Evolutionary conservation across 2,888 invertebrate species (phyloP).

Genomic region (Leptarthrus brevirostris): DNA sequence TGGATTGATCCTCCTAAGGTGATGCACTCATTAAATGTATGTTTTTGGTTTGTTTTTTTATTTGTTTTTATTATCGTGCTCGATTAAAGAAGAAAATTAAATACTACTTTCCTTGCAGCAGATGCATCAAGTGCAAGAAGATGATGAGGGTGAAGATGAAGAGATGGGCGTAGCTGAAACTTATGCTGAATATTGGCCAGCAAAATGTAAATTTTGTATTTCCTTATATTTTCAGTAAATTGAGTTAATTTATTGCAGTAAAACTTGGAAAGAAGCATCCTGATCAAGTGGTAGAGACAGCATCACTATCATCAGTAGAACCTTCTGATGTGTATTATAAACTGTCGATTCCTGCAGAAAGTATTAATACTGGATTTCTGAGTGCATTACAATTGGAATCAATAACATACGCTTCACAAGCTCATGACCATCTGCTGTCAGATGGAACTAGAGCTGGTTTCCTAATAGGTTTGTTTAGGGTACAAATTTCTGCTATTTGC

Average conservation of each 20-base stretch:
- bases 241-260: constrained; percentile 70
- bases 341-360: constrained; percentile 84
- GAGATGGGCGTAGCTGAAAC: constrained; percentile 99
- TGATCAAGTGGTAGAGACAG: constrained; percentile 98
- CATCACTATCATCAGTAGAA: constrained; percentile 94
- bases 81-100: neutral
- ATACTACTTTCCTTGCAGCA: constrained; percentile 38
- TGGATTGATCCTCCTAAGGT: constrained; percentile 72
- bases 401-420: constrained; percentile 96
- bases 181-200: constrained; percentile 97
- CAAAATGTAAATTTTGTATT: constrained; percentile 77
- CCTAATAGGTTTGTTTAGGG: constrained; percentile 77
- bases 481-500: too few relatives aligned
- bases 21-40: constrained; percentile 57
- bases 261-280: constrained; percentile 96
- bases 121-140: constrained; percentile 67
- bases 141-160: constrained; percentile 91
- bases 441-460: constrained; percentile 94
- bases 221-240: neutral
- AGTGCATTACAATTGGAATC: constrained; percentile 98
- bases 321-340: constrained; percentile 93
- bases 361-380: constrained; percentile 84
- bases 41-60: constrained; percentile 15
- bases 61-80: constrained; percentile 13
- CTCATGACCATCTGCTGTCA: constrained; percentile 90